Percentiles rank a stretch among this genome's conserved stretches.
phyloP scores from a whole-genome alignment of 2,113 vertebrate genomes.

The Xiphophorus maculatus region DNA sequence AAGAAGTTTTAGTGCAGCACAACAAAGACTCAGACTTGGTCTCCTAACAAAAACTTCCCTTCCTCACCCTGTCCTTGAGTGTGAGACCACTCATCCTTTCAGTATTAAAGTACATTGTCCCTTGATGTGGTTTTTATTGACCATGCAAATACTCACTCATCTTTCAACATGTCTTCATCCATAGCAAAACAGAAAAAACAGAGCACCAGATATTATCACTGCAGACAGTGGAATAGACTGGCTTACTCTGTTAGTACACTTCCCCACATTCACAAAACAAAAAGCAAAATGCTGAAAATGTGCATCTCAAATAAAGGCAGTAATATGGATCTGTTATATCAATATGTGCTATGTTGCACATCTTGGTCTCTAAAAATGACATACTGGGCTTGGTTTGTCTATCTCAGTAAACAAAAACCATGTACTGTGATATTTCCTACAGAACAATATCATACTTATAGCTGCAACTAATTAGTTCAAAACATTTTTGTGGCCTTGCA shows the following conservation, averaged over 20 bases:
- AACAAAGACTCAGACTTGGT: too few species aligned
- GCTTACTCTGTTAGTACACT: neutral
- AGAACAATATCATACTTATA: neutral
- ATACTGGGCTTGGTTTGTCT: too few species aligned
- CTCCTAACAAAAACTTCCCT: too few species aligned
- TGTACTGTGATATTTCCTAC: neutral
- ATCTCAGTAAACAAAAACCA: neutral
- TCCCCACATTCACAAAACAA: neutral
- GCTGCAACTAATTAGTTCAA: neutral
- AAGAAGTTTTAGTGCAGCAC: too few species aligned
- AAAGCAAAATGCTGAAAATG: neutral
- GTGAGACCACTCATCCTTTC: too few species aligned
- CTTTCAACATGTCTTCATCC: neutral
- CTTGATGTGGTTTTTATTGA: neutral
- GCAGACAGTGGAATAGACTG: neutral
- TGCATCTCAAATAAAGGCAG: neutral
- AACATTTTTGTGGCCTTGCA: neutral
- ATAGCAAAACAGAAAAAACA: neutral
- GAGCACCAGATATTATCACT: neutral
- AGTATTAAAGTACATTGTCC: neutral
- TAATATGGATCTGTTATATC: neutral
- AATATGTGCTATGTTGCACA: too few species aligned
- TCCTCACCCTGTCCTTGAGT: too few species aligned
- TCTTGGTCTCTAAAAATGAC: neutral
- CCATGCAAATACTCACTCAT: neutral